Base-by-base conservation (phyloP, 1,140 invertebrate species). In the Dendrolimus punctatus region DNA sequence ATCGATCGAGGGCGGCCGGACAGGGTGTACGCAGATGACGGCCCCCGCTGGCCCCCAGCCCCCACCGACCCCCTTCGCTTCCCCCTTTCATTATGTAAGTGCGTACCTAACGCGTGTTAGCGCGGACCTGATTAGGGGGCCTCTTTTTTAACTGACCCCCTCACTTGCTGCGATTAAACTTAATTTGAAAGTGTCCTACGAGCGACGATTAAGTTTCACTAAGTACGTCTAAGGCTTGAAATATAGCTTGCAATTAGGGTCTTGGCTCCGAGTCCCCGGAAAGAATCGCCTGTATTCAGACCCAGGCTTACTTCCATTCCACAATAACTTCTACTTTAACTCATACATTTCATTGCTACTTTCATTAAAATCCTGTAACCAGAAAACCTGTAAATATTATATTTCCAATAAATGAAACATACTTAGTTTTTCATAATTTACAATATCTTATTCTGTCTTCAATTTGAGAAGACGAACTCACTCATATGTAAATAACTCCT, bases 81-180 rank as follows among this genome's bases (percentile, higher is more conserved):
- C 76, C 80, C 80, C 79, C 81, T 82, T 85, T 85, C 81, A 85
- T 85, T 85, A 85, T 85, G 78, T 85, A 85, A 85, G 81, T 85
- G 81, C 79, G 81, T 85, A 62, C 60, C 60, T 62, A 85, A 85
- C 76, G 81, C 78, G 79, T 82, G 81, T 71, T 80, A 66, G 76
- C 73, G 75, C 72, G 76, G 78, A 85, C 79, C 79, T 85, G 81
- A 85, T 85, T 82, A 85, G 68, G 71, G 72, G 69, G 76, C 74
- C 80, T 84, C 78, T 81, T 83, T 85, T 81, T 83, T 85, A 82
- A 85, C 81, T 85, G 81, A 81, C 81, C 81, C 76, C 80, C 76
- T 76, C 67, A 73, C 69, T 77, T 71, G 66, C 71, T 66, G 70
- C 76, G 71, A 80, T 80, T 80, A 80, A 83, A 83, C 75, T 83